Conservation (phyloP, 2,888 invertebrate genomes). For the Amphipyra berbera region DNA sequence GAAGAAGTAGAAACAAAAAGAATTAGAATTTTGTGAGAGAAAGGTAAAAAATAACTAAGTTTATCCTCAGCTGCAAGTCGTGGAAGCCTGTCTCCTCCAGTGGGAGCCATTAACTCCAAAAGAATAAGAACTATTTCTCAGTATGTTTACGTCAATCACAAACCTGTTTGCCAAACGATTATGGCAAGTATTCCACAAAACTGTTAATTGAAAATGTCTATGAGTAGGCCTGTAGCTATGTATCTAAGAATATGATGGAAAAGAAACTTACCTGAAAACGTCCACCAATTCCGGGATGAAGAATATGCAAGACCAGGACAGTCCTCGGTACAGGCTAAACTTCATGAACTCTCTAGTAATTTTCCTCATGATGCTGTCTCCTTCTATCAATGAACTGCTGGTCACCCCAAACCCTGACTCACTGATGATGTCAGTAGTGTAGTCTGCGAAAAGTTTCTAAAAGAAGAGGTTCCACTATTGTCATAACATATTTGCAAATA, state of each 20-base stretch:
- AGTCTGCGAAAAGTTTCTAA: slow-evolving; percentile 65
- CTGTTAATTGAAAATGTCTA: too few species aligned
- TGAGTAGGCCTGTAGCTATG: too few species aligned
- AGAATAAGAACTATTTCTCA: too few species aligned
- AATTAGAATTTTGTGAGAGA: too few species aligned
- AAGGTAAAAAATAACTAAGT: too few species aligned
- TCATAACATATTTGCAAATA: not conserved
- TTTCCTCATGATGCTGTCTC: slow-evolving; percentile 65
- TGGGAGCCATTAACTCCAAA: too few species aligned
- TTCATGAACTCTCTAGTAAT: slow-evolving; percentile 67
- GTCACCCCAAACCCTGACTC: slow-evolving; percentile 69
- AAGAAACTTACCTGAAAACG: slow-evolving; percentile 61
- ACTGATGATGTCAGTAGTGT: slow-evolving; percentile 71
- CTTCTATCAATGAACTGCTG: slow-evolving; percentile 64
- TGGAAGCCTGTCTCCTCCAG: too few species aligned
- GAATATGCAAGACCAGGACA: slow-evolving; percentile 71
- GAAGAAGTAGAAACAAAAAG: too few species aligned
- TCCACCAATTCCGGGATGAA: slow-evolving; percentile 71
- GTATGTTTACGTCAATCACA: too few species aligned
- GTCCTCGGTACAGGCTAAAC: slow-evolving; percentile 62
- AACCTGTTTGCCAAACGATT: too few species aligned
- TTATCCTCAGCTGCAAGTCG: too few species aligned
- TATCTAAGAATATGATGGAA: not conserved
- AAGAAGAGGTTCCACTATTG: slow-evolving; percentile 1
- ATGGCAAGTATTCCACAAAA: too few species aligned